Evolutionary conservation across 2,888 invertebrate genomes (phyloP).

Genomic region (Linyphia triangularis): DNA sequence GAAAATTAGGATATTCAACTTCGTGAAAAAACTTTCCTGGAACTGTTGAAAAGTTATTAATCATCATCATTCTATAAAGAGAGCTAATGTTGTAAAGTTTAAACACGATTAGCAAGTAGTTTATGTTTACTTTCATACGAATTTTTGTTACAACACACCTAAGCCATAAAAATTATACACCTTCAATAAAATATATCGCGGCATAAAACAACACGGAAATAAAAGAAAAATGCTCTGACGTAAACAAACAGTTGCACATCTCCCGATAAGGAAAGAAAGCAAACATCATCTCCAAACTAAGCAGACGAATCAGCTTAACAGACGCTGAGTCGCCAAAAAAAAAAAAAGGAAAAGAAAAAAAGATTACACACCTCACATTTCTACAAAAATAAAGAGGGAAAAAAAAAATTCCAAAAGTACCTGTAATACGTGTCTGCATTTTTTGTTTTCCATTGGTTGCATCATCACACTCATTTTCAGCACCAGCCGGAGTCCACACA

Average conservation of each 20-base stretch:
- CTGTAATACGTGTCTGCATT: conserved; percentile 61
- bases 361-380: too few species aligned
- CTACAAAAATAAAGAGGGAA: too few species aligned
- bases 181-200: background rate
- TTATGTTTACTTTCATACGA: background rate
- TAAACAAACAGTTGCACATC: conserved; percentile 1
- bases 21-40: background rate
- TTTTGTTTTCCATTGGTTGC: background rate
- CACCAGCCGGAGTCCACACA: conserved; percentile 31
- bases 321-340: conserved; percentile 27
- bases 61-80: too few species aligned
- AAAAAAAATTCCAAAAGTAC: conserved; percentile 22
- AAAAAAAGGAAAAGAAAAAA: background rate
- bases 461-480: background rate
- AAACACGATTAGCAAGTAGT: too few species aligned
- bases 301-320: conserved; percentile 8
- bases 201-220: background rate
- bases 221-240: background rate
- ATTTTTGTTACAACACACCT: background rate
- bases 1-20: too few species aligned
- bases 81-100: too few species aligned
- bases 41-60: background rate
- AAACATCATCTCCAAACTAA: background rate
- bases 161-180: background rate
- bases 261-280: background rate